Evolutionary conservation across 1,140 invertebrate species (phyloP), one percentile per base, ranked within the genome.

Genomic region (Meloidogyne hapla): DNA sequence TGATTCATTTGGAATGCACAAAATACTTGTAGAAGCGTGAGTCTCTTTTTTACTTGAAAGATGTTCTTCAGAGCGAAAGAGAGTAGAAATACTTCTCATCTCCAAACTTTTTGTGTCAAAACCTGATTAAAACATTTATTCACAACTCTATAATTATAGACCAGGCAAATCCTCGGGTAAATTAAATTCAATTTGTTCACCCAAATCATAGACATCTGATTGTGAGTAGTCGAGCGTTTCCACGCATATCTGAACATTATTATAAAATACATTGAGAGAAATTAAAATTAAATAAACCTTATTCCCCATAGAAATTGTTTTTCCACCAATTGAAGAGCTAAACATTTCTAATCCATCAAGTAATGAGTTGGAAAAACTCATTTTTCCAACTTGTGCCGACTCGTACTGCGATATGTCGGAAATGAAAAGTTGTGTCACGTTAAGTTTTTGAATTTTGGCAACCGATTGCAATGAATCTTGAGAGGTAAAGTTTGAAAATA

Each of bases 111-210:
- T 56, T n/a, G 2, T 56, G 18, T 56, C 48, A 56, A 69, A 69
- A 28, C 5, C 68, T 26, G 26, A 48, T 42, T 0, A 26, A 0
- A 42, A 5, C n/a, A 42, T 6, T 26, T 42, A n/a, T 18, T 21
- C 9, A 26, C 1, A 21, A 61, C 12, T 63, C n/a, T 21, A 33
- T 23, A 45, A 45, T 18, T 13, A 25, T 33, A n/a, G 13, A 73
- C 70, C 70, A 13, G 70, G 70, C 48, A 73, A 73, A 63, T 73
- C 70, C 70, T 63, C 70, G 6, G 70, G 70, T 45, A 73, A 63
- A 63, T 73, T 13, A 21, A 73, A 73, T 42, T 73, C 70, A 38
- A 28, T 13, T 64, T n/a, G 18, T n/a, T 56, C 70, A 8, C n/a
- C 28, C 70, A 73, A 28, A 40, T 73, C 70, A n/a, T n/a, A n/a